phyloP scores from a whole-genome alignment of 2,113 vertebrate species.

The Paedocypris sp. region DNA sequence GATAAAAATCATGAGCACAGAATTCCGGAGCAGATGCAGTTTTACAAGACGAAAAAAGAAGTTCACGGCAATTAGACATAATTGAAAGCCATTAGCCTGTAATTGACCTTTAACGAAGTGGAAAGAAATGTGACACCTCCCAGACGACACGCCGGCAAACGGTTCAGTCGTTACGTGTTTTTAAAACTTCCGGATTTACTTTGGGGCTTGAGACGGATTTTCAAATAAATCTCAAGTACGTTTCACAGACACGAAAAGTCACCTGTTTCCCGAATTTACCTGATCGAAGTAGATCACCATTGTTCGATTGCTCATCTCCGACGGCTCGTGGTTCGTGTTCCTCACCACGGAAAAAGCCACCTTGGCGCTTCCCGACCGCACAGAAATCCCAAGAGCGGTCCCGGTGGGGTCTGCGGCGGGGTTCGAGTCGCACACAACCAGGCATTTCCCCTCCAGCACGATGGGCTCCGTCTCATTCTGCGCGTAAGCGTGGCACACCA shows the following conservation, averaged over 20 bases:
- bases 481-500: constrained; percentile 63
- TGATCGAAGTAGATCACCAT: constrained; percentile 96
- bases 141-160: neutral
- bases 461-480: constrained; percentile 96
- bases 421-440: constrained; percentile 94
- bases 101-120: constrained; percentile 50
- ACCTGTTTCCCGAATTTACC: constrained; percentile 52
- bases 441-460: constrained; percentile 88
- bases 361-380: constrained; percentile 89
- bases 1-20: too few relatives aligned
- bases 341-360: constrained; percentile 90
- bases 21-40: neutral
- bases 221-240: too few relatives aligned
- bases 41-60: constrained; percentile 38
- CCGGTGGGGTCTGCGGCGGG: constrained; percentile 85
- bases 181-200: neutral
- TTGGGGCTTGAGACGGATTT: neutral
- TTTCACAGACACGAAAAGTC: neutral
- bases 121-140: constrained; percentile 16
- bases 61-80: constrained; percentile 34
- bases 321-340: constrained; percentile 96
- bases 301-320: constrained; percentile 96
- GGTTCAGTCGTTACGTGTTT: neutral
- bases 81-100: constrained; percentile 47
- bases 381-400: constrained; percentile 88